Conservation (phyloP, 2,888 invertebrate genomes). For the Tenodera sinensis region DNA sequence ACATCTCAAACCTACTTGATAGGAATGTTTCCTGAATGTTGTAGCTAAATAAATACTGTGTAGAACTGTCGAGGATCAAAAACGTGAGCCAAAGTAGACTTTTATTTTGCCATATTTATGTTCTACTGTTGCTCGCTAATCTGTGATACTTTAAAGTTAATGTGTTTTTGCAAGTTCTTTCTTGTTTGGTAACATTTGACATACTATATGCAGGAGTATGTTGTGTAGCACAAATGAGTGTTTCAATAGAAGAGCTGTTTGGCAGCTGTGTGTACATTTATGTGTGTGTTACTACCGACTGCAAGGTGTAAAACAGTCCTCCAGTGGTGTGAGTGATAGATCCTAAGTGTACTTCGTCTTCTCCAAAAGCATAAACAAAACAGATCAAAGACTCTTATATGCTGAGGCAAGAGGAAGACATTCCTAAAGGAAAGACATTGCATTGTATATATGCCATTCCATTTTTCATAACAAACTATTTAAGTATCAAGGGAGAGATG, state of each 20-base stretch:
- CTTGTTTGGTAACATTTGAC: neutral
- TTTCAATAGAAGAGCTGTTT: neutral
- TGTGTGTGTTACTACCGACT: neutral
- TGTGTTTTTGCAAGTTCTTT: neutral
- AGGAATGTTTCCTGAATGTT: neutral
- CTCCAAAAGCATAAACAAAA: neutral
- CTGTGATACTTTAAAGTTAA: slow-evolving; percentile 22
- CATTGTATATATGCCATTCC: slow-evolving; percentile 1
- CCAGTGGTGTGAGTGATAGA: neutral
- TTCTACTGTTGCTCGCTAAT: slow-evolving; percentile 19
- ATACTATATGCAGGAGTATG: neutral
- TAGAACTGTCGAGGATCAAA: slow-evolving; percentile 12
- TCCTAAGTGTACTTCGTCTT: neutral
- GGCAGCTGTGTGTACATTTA: neutral
- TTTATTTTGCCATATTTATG: slow-evolving; percentile 9
- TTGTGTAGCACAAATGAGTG: neutral
- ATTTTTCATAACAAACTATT: neutral
- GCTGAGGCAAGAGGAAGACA: neutral
- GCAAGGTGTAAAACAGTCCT: neutral
- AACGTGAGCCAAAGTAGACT: slow-evolving; percentile 16
- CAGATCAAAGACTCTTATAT: neutral
- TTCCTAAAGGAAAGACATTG: neutral
- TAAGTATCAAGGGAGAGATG: neutral
- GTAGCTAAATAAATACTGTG: neutral
- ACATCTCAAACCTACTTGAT: neutral